Conservation (phyloP, 1,140 invertebrate genomes). For the Ips typographus region DNA sequence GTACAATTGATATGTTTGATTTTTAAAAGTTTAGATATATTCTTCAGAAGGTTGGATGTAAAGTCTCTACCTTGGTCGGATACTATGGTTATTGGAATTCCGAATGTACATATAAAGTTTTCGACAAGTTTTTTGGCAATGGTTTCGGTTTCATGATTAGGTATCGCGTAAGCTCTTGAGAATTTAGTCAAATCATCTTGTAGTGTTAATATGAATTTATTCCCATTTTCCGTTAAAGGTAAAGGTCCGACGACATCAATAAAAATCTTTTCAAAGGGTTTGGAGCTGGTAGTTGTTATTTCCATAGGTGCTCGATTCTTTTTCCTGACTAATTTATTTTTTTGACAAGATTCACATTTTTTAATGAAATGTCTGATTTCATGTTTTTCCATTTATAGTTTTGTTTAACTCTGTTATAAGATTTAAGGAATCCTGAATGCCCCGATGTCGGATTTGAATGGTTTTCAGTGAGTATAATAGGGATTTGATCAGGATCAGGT, state of each 20-base stretch:
- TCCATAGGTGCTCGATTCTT: slow-evolving; percentile 39
- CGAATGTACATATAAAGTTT: slow-evolving; percentile 40
- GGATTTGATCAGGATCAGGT: not conserved
- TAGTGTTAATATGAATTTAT: slow-evolving; percentile 30
- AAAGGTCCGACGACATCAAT: not conserved
- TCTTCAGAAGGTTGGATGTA: slow-evolving; percentile 43
- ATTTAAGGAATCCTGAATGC: slow-evolving; percentile 7
- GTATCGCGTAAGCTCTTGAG: slow-evolving; percentile 37
- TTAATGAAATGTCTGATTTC: slow-evolving; percentile 43
- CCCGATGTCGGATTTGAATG: slow-evolving; percentile 7
- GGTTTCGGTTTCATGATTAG: slow-evolving; percentile 45
- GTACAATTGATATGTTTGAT: slow-evolving; percentile 40
- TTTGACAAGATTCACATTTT: slow-evolving; percentile 47
- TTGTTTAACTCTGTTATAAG: slow-evolving; percentile 19
- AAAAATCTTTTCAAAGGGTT: slow-evolving; percentile 23
- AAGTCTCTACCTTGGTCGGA: slow-evolving; percentile 48
- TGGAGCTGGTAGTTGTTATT: slow-evolving; percentile 42
- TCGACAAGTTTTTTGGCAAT: slow-evolving; percentile 40
- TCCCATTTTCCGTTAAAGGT: not conserved
- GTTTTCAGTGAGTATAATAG: slow-evolving; percentile 12
- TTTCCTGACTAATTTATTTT: slow-evolving; percentile 44
- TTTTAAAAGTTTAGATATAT: slow-evolving; percentile 43
- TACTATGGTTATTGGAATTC: slow-evolving; percentile 38
- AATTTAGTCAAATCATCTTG: slow-evolving; percentile 39
- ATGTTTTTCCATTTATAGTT: slow-evolving; percentile 44